phyloP scores from a whole-genome alignment of 2,888 invertebrate species.

The Spodoptera picta region DNA sequence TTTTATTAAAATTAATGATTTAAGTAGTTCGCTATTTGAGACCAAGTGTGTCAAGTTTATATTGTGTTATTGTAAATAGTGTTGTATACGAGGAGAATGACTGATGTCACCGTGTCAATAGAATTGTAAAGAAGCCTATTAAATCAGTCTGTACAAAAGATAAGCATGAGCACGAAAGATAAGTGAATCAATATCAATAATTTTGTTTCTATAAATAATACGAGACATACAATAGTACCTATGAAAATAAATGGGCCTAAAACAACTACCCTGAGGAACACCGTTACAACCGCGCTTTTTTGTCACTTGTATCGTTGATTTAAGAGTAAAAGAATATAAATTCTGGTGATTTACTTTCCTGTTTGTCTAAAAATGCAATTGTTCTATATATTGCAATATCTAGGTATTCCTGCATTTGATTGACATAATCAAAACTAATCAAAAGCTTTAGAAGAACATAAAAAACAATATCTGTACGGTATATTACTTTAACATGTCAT shows the following conservation, averaged over 20 bases:
- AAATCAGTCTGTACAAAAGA: constrained; percentile 19
- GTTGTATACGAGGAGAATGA: constrained; percentile 71
- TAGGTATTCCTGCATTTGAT: no score
- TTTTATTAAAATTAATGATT: constrained; percentile 58
- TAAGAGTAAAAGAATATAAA: no score
- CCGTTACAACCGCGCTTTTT: background rate
- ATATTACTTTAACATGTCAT: background rate
- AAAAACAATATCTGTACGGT: no score
- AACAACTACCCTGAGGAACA: constrained; percentile 25
- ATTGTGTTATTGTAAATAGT: constrained; percentile 80
- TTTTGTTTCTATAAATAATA: background rate
- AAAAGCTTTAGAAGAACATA: constrained; percentile 4
- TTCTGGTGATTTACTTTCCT: no score
- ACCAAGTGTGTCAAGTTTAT: constrained; percentile 68
- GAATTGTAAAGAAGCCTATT: constrained; percentile 25
- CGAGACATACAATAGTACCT: background rate
- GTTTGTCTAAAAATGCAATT: no score
- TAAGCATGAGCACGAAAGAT: background rate
- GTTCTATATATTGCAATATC: no score
- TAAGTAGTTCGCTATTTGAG: constrained; percentile 64
- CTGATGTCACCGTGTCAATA: constrained; percentile 71
- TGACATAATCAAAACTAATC: constrained; percentile 19
- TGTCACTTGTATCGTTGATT: no score
- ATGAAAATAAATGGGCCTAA: constrained; percentile 9
- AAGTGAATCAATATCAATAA: background rate